These are phyloP conservation scores for Cyphomyrus plagiostoma DNA, from an alignment of 2,113 vertebrate species.

Conservation along the genomic window DNA sequence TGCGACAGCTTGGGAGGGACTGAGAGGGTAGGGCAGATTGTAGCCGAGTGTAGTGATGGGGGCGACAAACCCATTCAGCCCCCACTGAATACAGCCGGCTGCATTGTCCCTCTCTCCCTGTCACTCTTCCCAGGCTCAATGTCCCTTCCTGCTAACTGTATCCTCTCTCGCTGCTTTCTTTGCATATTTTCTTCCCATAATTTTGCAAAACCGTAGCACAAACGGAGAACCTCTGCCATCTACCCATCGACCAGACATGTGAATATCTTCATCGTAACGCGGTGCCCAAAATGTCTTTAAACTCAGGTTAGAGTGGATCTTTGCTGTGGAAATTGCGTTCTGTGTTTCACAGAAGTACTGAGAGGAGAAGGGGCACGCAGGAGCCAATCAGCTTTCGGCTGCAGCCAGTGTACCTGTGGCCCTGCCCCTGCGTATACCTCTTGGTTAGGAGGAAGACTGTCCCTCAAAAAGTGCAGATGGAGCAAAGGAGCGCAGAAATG, in stretches of 20 bases:
- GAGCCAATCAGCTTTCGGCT: neutral
- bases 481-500: neutral
- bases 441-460: neutral
- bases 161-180: neutral
- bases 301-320: neutral
- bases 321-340: neutral
- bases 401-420: neutral
- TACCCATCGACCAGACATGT: neutral
- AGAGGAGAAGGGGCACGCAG: neutral
- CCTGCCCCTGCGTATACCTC: neutral
- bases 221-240: neutral
- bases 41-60: neutral
- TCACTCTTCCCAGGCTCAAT: neutral
- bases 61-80: neutral
- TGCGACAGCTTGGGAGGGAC: no score
- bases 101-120: neutral
- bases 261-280: neutral
- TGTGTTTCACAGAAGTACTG: neutral
- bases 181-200: neutral
- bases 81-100: neutral
- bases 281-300: neutral
- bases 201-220: neutral
- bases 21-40: neutral
- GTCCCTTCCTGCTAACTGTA: neutral
- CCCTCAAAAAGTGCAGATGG: neutral